phyloP scores from a whole-genome alignment of 1,140 invertebrate species.

The Berghia stephanieae region DNA sequence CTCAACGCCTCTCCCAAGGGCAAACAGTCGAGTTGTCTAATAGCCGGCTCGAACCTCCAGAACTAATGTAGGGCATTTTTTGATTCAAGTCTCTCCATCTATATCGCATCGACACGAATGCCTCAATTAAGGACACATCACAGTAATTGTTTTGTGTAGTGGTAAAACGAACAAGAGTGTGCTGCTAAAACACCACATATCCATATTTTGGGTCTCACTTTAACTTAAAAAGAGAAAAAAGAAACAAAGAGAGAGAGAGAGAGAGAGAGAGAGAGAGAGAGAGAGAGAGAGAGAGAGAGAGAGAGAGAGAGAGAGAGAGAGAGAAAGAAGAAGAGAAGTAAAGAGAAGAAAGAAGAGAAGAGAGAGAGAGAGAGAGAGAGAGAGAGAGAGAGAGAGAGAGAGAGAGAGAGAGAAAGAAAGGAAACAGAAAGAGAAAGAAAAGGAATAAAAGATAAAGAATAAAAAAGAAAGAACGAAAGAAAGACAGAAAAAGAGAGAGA shows the following conservation, averaged over 20 bases:
- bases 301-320: neutral
- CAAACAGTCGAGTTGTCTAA: too few species aligned
- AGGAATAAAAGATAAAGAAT: neutral
- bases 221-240: neutral
- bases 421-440: neutral
- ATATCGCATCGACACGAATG: too few species aligned
- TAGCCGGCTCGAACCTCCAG: too few species aligned
- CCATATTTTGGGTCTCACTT: neutral
- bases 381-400: neutral
- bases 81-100: neutral
- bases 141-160: neutral
- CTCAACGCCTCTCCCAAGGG: too few species aligned
- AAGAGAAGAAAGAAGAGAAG: neutral
- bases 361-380: slow-evolving; percentile 1
- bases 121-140: neutral
- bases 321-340: neutral
- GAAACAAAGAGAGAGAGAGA: slow-evolving; percentile 11
- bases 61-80: neutral
- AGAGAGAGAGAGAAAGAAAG: neutral
- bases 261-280: neutral
- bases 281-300: neutral
- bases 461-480: neutral
- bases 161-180: neutral
- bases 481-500: too few species aligned
- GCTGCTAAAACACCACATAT: neutral